phyloP scores from a whole-genome alignment of 2,888 invertebrate genomes.

The Apotomis turbidana region DNA sequence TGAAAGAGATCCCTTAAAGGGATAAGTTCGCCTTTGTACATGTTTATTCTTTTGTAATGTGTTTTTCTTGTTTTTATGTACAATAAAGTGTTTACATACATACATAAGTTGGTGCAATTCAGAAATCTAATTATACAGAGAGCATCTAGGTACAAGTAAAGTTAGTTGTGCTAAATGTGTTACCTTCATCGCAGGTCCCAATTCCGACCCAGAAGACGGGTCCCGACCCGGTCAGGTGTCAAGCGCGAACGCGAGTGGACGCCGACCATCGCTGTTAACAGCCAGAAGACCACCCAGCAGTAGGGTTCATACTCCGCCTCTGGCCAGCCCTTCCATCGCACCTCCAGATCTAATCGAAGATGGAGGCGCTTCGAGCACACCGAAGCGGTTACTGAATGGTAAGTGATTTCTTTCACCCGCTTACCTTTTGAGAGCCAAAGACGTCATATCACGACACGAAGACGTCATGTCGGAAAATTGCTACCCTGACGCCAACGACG shows the following conservation, averaged over 20 bases:
- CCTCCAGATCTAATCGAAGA: constrained; percentile 88
- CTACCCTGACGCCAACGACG: too few relatives aligned
- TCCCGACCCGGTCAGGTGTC: constrained; percentile 89
- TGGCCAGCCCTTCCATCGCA: constrained; percentile 86
- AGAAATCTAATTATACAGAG: too few relatives aligned
- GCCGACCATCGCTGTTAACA: constrained; percentile 76
- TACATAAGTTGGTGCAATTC: too few relatives aligned
- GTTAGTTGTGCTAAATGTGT: background rate
- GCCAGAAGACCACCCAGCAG: constrained; percentile 79
- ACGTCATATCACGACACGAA: too few relatives aligned
- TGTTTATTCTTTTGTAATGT: too few relatives aligned
- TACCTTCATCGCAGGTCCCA: constrained; percentile 78
- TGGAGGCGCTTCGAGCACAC: constrained; percentile 92
- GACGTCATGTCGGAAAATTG: too few relatives aligned
- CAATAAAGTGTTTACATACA: too few relatives aligned
- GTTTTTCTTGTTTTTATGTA: too few relatives aligned
- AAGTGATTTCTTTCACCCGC: constrained; percentile 51
- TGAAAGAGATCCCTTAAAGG: too few relatives aligned
- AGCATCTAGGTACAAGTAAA: too few relatives aligned
- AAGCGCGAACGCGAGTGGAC: constrained; percentile 83
- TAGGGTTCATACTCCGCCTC: constrained; percentile 89
- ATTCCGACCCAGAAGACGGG: constrained; percentile 90
- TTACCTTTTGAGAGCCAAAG: too few relatives aligned
- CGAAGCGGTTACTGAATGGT: constrained; percentile 87
- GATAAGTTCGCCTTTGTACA: too few relatives aligned